Evolutionary conservation across 2,888 invertebrate genomes (phyloP).

Genomic region (Idaea dimidiata): DNA sequence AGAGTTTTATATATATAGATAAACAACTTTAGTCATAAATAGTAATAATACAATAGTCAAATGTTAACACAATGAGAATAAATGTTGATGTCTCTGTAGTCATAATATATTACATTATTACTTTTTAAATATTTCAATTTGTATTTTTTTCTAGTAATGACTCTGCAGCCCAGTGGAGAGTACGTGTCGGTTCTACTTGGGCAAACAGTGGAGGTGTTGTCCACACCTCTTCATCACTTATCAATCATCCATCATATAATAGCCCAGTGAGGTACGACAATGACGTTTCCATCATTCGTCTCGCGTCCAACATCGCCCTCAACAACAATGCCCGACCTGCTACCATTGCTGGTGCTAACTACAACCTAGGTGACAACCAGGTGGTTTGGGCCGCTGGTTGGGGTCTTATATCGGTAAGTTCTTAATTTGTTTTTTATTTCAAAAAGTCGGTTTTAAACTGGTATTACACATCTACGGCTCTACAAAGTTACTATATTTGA

Average conservation of each 20-base stretch:
- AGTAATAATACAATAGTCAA: too few species aligned
- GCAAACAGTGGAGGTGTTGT: conserved; percentile 45
- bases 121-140: not conserved
- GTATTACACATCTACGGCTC: too few species aligned
- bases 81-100: too few species aligned
- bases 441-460: not conserved
- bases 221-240: conserved; percentile 25
- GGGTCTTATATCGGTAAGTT: conserved; percentile 52
- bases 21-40: too few species aligned
- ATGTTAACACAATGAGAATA: too few species aligned
- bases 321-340: conserved; percentile 32
- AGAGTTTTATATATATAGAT: too few species aligned
- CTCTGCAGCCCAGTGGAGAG: conserved; percentile 31
- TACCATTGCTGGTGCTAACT: conserved; percentile 42
- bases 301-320: conserved; percentile 33
- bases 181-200: conserved; percentile 39
- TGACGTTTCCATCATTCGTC: conserved; percentile 55
- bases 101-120: too few species aligned
- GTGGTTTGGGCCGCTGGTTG: conserved; percentile 62
- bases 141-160: conserved; percentile 27
- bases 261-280: conserved; percentile 28
- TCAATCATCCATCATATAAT: conserved; percentile 51
- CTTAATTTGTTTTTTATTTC: not conserved
- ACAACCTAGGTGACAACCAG: conserved; percentile 44
- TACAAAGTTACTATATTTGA: too few species aligned